Percentiles rank a stretch among this genome's conserved stretches.
These are phyloP conservation scores for Rattus rattus DNA, from an alignment of 2,113 vertebrate genomes.

Conservation along the genomic window DNA sequence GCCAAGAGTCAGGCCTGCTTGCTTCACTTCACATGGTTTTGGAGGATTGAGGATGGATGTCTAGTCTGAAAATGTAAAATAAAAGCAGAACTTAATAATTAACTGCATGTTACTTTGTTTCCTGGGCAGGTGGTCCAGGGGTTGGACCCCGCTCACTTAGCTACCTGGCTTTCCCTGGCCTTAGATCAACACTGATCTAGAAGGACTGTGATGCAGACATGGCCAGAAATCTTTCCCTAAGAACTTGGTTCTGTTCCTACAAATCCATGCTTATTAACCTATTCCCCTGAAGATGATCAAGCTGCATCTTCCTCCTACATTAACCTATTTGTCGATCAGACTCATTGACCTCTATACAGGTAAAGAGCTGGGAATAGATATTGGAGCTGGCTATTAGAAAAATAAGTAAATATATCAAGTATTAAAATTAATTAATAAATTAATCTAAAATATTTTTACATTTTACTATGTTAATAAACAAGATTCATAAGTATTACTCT, in stretches of 20 bases:
- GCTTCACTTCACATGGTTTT: not conserved
- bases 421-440: not conserved
- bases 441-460: not conserved
- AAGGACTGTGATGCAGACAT: fast-evolving
- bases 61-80: not conserved
- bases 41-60: not conserved
- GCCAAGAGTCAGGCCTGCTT: not conserved
- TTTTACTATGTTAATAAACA: not conserved
- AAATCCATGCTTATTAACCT: not conserved
- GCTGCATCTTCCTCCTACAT: not conserved
- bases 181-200: not conserved
- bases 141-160: fast-evolving
- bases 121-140: too few species aligned
- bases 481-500: not conserved
- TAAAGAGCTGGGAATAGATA: not conserved
- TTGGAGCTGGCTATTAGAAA: not conserved
- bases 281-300: not conserved
- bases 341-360: not conserved
- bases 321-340: not conserved
- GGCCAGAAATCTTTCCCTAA: not conserved
- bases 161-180: not conserved
- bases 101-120: not conserved
- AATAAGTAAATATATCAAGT: not conserved
- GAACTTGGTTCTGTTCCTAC: not conserved
- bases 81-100: not conserved